Percentiles rank a stretch among this genome's conserved stretches.
Evolutionary conservation across 2,888 invertebrate species (phyloP).

Genomic region (Cybosia mesomella): DNA sequence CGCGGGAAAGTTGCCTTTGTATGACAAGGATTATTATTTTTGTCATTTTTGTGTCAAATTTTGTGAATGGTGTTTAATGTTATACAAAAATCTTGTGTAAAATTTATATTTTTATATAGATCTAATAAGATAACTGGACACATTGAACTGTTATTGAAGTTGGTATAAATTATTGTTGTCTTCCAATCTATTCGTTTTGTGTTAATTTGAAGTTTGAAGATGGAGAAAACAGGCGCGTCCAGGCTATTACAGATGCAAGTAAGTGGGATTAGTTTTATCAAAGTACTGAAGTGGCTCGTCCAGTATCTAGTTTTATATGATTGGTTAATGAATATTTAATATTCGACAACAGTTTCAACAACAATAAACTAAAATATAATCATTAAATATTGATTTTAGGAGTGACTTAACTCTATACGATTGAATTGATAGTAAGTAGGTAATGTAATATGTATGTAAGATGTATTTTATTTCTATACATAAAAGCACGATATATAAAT

Average conservation of each 20-base stretch:
- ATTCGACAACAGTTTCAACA: background rate
- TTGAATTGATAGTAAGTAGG: too few relatives aligned
- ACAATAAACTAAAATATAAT: background rate
- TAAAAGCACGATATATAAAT: too few relatives aligned
- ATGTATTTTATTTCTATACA: too few relatives aligned
- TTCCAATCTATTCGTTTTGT: constrained; percentile 59
- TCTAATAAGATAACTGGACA: constrained; percentile 28
- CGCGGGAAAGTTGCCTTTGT: constrained; percentile 37
- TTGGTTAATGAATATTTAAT: background rate
- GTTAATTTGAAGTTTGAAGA: constrained; percentile 52
- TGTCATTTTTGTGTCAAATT: constrained; percentile 72
- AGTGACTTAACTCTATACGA: background rate
- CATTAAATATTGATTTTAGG: background rate
- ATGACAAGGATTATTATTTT: constrained; percentile 17
- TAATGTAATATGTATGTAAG: too few relatives aligned
- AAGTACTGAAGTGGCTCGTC: background rate
- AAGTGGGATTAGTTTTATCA: constrained; percentile 36
- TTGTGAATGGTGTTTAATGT: constrained; percentile 65
- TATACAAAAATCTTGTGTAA: constrained; percentile 70
- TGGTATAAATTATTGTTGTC: constrained; percentile 54
- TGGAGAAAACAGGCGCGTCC: constrained; percentile 80
- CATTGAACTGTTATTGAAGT: constrained; percentile 33
- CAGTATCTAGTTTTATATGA: background rate
- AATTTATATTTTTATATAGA: constrained; percentile 48
- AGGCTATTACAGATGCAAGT: constrained; percentile 83